Base-by-base conservation (phyloP, 2,113 vertebrate genomes). In the Pseudonaja textilis region DNA sequence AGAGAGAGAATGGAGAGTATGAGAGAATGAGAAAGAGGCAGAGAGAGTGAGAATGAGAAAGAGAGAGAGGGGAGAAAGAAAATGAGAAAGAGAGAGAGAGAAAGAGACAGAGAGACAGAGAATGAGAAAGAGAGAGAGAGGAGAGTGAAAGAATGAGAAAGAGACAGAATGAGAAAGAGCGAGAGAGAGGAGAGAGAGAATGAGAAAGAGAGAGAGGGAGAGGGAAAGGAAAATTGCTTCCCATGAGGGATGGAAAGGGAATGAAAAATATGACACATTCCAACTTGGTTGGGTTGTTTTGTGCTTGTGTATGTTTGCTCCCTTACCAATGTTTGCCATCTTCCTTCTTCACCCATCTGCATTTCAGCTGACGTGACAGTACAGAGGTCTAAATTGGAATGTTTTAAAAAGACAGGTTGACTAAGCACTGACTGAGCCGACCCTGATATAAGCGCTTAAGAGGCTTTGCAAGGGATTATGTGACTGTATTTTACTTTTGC, bases 381-480 rank as follows among this genome's bases (percentile, higher is more conserved):
- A 3, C 88, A 95, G 94, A 90, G 86, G 11, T 92, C 96, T 88
- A 90, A 96, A 96, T 88, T 94, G 95, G 96, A 94, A 61, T 93
- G 69, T 96, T 97, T 97, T 97, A 95, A 59, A 81, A 94, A 93
- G 95, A 93, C 93, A 93, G 93, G 88, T 93, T 97, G 96, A 95
- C 93, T 94, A 90, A 97, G 94, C 94, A 94, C 88, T 20, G 4
- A 93, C 92, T 93, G 97, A 97, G 95, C 96, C 96, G 97, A 97
- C 96, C 96, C 96, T 96, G 97, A 96, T 94, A 95, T 94, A 96
- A 97, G 97, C 0, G 90, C 95, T 97, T 97, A 97, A 98, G 97
- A 97, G 97, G 98, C 96, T 98, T 98, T 98, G 93, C 94, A 29
- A 57, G 89, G 96, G 97, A 97, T 98, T 97, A 98, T 97, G 93